Evolutionary conservation across 1,140 invertebrate species (phyloP), one percentile per base, ranked within the genome.

Genomic region (Aleiodes sp.): DNA sequence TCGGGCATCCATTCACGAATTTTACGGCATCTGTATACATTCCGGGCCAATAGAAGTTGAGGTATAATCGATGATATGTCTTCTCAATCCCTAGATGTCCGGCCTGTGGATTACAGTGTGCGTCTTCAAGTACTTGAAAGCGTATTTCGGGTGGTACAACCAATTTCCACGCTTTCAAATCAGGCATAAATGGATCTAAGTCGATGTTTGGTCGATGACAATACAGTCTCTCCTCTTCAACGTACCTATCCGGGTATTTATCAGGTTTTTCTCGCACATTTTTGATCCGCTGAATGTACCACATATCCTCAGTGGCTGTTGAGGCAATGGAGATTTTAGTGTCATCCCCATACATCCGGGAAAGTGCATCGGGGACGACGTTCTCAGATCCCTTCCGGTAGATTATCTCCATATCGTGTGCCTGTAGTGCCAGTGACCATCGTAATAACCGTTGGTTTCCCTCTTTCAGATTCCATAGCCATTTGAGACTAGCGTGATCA

Each of bases 401-500:
- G 9, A 43, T 24, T 9, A 76, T 35, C 1, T 57, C 43, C 24
- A 70, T 71, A 61, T 82, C 63, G 70, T 76, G 85, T 4, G 70
- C 71, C n/a, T 35, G 52, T 26, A 59, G 16, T n/a, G 57, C 56
- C 4, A 68, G 29, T 0, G 70, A 28, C 79, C 82, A 84, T 12
- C 81, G 56, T 0, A 78, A 74, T 8, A 24, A 31, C 28, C 60
- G 4, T 10, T 31, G 12, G 10, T 33, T 39, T 33, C 2, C 26
- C 35, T 62, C 31, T 9, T 19, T 19, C 16, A 62, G 31, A 31
- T 52, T 52, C 14, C 19, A 24, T 24, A 52, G 10, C 43, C 43
- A 52, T 21, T 16, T n/a, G 4, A 87, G 68, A 4, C 80, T 65
- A n/a, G 74, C 65, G 60, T 87, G 84, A 64, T 88, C 85, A 2